Evolutionary conservation across 2,888 invertebrate genomes (phyloP).

Genomic region (Trachelus stipa): DNA sequence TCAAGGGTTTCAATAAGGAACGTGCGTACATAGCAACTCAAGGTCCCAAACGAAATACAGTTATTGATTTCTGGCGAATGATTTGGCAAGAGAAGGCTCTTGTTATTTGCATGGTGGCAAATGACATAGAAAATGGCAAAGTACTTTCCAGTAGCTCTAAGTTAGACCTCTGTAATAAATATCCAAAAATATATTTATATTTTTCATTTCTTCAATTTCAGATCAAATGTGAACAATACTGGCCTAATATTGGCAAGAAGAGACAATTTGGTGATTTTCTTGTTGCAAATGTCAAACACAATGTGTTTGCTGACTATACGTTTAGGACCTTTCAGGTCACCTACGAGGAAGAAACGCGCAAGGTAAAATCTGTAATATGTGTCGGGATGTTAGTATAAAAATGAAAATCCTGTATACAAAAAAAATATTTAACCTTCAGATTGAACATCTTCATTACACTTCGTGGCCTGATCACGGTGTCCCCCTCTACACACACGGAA

Average conservation of each 20-base stretch:
- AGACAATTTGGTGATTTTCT: constrained; percentile 56
- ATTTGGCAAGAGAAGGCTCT: constrained; percentile 68
- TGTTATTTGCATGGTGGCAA: constrained; percentile 69
- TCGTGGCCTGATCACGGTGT: constrained; percentile 70
- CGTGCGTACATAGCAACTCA: constrained; percentile 62
- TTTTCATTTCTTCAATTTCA: constrained; percentile 36
- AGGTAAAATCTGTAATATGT: constrained; percentile 38
- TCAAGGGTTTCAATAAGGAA: constrained; percentile 41
- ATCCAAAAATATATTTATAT: not conserved
- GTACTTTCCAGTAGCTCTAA: constrained; percentile 39
- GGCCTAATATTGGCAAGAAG: constrained; percentile 67
- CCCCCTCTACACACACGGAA: constrained; percentile 61
- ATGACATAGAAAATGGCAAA: constrained; percentile 67
- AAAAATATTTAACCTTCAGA: constrained; percentile 46
- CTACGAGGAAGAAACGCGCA: constrained; percentile 47
- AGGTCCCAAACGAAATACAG: constrained; percentile 61
- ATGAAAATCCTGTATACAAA: not conserved
- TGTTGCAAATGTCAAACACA: constrained; percentile 53
- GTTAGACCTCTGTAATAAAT: not conserved
- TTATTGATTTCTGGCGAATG: constrained; percentile 67
- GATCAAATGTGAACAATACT: constrained; percentile 69
- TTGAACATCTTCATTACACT: constrained; percentile 68
- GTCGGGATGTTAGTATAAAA: too few species aligned
- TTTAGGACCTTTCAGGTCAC: constrained; percentile 55
- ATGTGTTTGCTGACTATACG: constrained; percentile 62